phyloP scores from a whole-genome alignment of 2,888 invertebrate species.

The Crioceris asparagi region DNA sequence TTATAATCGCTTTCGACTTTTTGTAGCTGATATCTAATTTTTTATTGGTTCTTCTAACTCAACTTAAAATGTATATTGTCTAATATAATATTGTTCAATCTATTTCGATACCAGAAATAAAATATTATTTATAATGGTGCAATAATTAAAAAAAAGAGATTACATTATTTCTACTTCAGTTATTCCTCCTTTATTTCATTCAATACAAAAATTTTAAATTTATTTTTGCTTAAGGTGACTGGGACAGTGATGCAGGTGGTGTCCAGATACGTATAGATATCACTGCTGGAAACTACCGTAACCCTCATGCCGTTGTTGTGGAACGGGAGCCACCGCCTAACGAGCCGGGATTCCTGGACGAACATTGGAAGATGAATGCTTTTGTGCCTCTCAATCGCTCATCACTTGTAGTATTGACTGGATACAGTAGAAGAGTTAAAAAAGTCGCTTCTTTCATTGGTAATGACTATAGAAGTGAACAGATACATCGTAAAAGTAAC shows the following conservation, averaged over 20 bases:
- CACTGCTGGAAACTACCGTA: not conserved
- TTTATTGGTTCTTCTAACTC: too few species aligned
- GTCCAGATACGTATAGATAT: conserved; percentile 11
- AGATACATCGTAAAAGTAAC: too few species aligned
- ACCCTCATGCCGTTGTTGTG: conserved; percentile 9
- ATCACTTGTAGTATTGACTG: conserved; percentile 26
- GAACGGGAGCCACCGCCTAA: conserved; percentile 18
- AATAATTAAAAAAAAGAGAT: too few species aligned
- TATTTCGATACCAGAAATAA: too few species aligned
- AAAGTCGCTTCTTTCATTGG: conserved; percentile 30
- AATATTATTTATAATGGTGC: too few species aligned
- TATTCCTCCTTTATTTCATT: too few species aligned
- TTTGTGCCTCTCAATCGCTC: conserved; percentile 26
- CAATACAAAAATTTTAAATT: too few species aligned
- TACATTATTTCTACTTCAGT: too few species aligned
- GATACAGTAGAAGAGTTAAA: conserved; percentile 21
- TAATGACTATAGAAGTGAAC: conserved; percentile 15
- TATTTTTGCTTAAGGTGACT: conserved; percentile 10
- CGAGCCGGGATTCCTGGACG: conserved; percentile 26
- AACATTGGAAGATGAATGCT: conserved; percentile 27
- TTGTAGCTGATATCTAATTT: too few species aligned
- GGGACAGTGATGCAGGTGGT: conserved; percentile 17
- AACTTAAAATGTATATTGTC: too few species aligned
- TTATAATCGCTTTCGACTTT: too few species aligned
- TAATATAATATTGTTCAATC: too few species aligned